Evolutionary conservation across 2,888 invertebrate genomes (phyloP), one percentile per base, ranked within the genome.

Genomic region (Nematopogon swammerdamellus): DNA sequence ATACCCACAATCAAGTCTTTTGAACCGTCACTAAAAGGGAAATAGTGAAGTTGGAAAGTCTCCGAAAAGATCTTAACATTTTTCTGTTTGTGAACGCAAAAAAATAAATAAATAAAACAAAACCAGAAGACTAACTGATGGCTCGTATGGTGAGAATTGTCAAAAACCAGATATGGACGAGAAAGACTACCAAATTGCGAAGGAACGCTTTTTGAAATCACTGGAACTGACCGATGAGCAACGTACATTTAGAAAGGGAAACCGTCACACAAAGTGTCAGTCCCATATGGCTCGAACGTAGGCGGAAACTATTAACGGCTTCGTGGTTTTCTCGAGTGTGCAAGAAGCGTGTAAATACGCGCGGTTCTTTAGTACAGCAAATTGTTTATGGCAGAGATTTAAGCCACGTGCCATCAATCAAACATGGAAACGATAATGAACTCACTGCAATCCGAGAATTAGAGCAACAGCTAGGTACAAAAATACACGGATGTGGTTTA

Each of bases 131-230:
- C 25, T 8, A 25, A 25, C 4, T 4, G 25, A 25, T 6, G 25
- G 25, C 25, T 25, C 8, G 11, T 51, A 49, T 20, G 46, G 49
- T 17, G 46, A 49, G 18, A 14, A 3, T 11, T 44, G 49, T 36
- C 17, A 43, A 42, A 49, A 49, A 48, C 53, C 53, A 10, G 53
- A 51, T 29, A 42, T 51, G 44, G 17, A 19, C n/a, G 44, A 25
- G 16, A 46, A 46, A 6, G 45, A 29, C 10, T 51, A 50, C 18
- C 18, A 49, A 29, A 25, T 14, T 25, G 18, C 19, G 19, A 54
- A 51, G 25, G n/a, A 45, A 25, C 19, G 14, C 16, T 51, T 50
- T 50, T 48, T 52, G 10, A n/a, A 45, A 17, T 19, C n/a, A 14
- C 36, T 48, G 45, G 46, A 46, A 18, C 17, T 18, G 19, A 44